Evolutionary conservation across 2,888 invertebrate species (phyloP).

Genomic region (Eledona agricola): DNA sequence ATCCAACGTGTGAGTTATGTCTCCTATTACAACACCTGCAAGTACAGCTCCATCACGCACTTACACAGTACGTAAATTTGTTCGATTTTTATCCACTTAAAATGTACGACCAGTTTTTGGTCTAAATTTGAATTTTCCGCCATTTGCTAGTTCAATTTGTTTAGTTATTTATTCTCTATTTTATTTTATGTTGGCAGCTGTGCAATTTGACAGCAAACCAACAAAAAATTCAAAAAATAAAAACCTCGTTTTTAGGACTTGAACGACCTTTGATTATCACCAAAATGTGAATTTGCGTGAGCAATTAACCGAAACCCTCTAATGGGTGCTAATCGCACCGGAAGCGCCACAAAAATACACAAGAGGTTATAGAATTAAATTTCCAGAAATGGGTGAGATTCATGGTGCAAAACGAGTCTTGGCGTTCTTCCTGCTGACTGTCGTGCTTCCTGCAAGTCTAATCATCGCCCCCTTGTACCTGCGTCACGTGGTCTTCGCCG

Average conservation of each 20-base stretch:
- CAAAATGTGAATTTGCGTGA: neutral
- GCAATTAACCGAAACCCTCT: slow-evolving; percentile 1
- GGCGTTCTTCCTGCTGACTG: slow-evolving; percentile 79
- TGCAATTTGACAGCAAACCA: no score
- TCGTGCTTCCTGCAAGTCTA: slow-evolving; percentile 76
- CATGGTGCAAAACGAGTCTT: slow-evolving; percentile 81
- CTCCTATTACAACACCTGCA: slow-evolving; percentile 56
- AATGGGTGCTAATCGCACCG: slow-evolving; percentile 22
- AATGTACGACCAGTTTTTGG: neutral
- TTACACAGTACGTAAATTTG: slow-evolving; percentile 52
- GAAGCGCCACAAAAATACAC: no score
- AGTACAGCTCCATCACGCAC: slow-evolving; percentile 53
- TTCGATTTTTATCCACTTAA: neutral
- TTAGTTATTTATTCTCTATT: no score
- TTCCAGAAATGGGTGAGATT: slow-evolving; percentile 76
- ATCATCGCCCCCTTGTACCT: slow-evolving; percentile 82
- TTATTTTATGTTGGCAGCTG: no score
- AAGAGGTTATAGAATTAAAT: no score
- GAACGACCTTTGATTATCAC: no score
- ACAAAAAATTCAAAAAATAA: no score
- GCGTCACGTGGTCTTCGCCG: slow-evolving; percentile 78
- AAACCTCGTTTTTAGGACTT: no score
- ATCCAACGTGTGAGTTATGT: slow-evolving; percentile 38
- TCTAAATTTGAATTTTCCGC: slow-evolving; percentile 13
- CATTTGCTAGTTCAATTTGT: no score